Conservation (phyloP, 53 echinoderm and acorn worm species). For the Arbacia lixula region DNA sequence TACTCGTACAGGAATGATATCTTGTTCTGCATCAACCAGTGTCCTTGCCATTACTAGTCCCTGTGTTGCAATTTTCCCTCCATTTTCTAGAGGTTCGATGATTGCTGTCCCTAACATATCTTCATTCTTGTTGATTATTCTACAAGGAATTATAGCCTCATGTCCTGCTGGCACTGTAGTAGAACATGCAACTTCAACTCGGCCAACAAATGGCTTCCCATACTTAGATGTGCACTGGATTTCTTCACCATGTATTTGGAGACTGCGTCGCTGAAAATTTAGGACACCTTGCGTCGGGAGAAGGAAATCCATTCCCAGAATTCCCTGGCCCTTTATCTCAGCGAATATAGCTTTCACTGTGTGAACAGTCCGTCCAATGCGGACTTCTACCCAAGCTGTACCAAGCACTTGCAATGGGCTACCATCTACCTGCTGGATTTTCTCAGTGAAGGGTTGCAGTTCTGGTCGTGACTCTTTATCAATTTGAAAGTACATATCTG, state of each 20-base stretch:
- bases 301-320: constrained; percentile 69
- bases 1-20: constrained; percentile 30
- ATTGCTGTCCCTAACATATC: too few species aligned
- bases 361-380: constrained; percentile 24
- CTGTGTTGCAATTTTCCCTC: too few species aligned
- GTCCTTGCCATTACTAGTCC: too few species aligned
- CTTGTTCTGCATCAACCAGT: neutral
- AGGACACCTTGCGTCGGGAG: constrained; percentile 24
- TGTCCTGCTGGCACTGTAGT: constrained; percentile 58
- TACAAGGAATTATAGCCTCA: constrained; percentile 37
- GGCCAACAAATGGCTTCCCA: neutral
- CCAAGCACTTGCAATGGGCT: constrained; percentile 38
- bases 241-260: too few species aligned
- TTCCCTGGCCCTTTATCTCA: constrained; percentile 39
- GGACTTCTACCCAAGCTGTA: constrained; percentile 33
- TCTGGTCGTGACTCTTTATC: too few species aligned
- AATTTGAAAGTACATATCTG: too few species aligned
- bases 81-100: too few species aligned
- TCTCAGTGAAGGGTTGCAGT: too few species aligned
- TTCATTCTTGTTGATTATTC: too few species aligned
- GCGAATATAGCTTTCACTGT: constrained; percentile 52
- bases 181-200: constrained; percentile 52
- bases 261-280: constrained; percentile 17
- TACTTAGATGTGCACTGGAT: too few species aligned
- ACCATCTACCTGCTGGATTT: constrained; percentile 63